Percentiles rank a stretch among this genome's conserved stretches.
These are phyloP conservation scores for Leptinotarsa tumamoca DNA, from an alignment of 2,888 invertebrate species.

Conservation along the genomic window DNA sequence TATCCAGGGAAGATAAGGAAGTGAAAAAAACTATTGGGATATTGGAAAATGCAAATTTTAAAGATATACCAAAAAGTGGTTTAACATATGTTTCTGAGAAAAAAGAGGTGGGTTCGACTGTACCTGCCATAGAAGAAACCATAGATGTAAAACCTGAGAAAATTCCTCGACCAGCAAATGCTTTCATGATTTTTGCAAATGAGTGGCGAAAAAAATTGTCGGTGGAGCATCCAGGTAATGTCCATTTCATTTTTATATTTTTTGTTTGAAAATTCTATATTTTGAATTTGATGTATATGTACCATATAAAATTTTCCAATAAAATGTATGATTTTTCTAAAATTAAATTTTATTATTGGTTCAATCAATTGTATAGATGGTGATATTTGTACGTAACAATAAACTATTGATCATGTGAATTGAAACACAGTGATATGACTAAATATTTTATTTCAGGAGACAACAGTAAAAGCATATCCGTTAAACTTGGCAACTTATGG, in stretches of 20 bases:
- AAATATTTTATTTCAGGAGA: conserved; percentile 58
- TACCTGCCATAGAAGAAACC: background rate
- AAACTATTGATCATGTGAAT: background rate
- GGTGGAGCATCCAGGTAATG: conserved; percentile 63
- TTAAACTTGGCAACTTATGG: conserved; percentile 68
- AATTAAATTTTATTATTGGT: background rate
- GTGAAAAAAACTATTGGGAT: background rate
- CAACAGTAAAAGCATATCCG: conserved; percentile 68
- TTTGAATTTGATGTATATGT: background rate
- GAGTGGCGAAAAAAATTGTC: conserved; percentile 67
- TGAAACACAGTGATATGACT: background rate
- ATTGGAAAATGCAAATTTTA: background rate
- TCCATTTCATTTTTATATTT: background rate
- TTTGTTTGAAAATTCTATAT: background rate
- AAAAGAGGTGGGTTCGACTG: background rate
- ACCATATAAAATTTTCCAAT: background rate
- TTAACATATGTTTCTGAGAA: background rate
- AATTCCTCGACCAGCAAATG: conserved; percentile 66
- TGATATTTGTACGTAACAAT: too few species aligned
- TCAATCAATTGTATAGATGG: background rate
- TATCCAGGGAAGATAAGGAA: background rate
- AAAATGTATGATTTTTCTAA: background rate
- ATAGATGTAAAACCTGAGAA: background rate
- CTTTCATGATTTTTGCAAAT: conserved; percentile 70
- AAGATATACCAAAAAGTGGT: background rate